phyloP scores from a whole-genome alignment of 2,888 invertebrate species.

The Nesidiocoris tenuis region DNA sequence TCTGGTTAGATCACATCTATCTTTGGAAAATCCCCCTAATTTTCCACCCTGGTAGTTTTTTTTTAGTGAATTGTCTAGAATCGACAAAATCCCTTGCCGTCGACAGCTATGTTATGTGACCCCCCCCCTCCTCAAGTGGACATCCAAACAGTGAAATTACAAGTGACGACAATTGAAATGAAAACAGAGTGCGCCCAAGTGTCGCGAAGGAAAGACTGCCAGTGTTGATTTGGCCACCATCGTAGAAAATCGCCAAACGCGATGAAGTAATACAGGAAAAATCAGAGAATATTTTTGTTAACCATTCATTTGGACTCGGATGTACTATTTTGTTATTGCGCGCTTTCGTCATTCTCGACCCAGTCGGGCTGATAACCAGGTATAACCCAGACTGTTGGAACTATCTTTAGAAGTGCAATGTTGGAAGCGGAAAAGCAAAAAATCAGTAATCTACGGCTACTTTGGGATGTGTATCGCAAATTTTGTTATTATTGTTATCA shows the following conservation, averaged over 20 bases:
- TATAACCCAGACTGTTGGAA: constrained; percentile 1
- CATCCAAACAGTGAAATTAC: too few relatives aligned
- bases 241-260: neutral
- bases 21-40: too few relatives aligned
- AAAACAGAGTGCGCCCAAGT: neutral
- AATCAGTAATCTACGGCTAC: constrained; percentile 23
- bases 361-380: constrained; percentile 3
- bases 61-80: neutral
- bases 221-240: neutral
- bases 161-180: too few relatives aligned
- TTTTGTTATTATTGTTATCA: constrained; percentile 37
- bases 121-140: neutral
- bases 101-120: neutral
- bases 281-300: constrained; percentile 40
- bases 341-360: constrained; percentile 14
- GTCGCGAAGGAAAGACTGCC: neutral
- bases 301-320: constrained; percentile 26
- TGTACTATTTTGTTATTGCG: constrained; percentile 35
- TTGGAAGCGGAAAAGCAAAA: constrained; percentile 12
- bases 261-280: constrained; percentile 9
- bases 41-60: too few relatives aligned
- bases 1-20: too few relatives aligned
- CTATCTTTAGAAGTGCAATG: constrained; percentile 37
- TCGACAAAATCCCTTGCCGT: neutral
- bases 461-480: constrained; percentile 35